These are phyloP conservation scores for Pelobates cultripes DNA, from an alignment of 2,797 vertebrate species.

Conservation along the genomic window DNA sequence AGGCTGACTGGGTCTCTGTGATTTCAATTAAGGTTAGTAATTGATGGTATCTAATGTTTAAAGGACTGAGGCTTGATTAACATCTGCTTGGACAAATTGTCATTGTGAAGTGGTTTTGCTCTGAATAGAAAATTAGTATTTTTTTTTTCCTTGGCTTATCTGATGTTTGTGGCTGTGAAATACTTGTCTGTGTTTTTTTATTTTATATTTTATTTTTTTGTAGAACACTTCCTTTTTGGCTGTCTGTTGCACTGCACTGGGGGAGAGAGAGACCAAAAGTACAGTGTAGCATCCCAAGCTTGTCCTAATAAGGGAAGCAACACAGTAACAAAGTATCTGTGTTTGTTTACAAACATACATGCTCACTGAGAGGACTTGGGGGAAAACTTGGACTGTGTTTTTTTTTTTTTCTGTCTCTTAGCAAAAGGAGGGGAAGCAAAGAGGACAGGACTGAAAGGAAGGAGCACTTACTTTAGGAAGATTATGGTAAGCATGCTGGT, in stretches of 20 bases:
- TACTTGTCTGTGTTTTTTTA: constrained; percentile 81
- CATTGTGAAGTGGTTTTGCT: constrained; percentile 87
- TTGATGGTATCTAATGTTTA: constrained; percentile 84
- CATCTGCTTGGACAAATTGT: constrained; percentile 87
- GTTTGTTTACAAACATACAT: constrained; percentile 76
- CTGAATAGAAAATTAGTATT: constrained; percentile 74
- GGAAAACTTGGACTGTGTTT: constrained; percentile 75
- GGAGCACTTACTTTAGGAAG: constrained; percentile 85
- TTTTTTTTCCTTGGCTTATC: constrained; percentile 75
- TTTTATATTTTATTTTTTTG: constrained; percentile 72
- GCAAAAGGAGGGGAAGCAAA: constrained; percentile 29
- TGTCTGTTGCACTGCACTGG: constrained; percentile 75
- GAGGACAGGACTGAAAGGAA: constrained; percentile 55
- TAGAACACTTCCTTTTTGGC: constrained; percentile 79
- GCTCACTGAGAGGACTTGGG: constrained; percentile 73
- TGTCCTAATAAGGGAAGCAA: constrained; percentile 79
- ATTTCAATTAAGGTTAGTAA: constrained; percentile 89
- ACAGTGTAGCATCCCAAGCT: constrained; percentile 76
- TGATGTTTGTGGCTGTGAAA: constrained; percentile 82
- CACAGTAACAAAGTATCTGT: constrained; percentile 66
- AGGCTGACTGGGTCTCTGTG: constrained; percentile 79
- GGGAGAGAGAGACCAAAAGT: constrained; percentile 74
- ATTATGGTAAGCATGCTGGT: constrained; percentile 88
- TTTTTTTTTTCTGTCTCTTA: constrained; percentile 32
- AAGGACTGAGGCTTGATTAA: constrained; percentile 83